Base-by-base conservation (phyloP, 2,888 invertebrate species). In the Erebia epiphron region DNA sequence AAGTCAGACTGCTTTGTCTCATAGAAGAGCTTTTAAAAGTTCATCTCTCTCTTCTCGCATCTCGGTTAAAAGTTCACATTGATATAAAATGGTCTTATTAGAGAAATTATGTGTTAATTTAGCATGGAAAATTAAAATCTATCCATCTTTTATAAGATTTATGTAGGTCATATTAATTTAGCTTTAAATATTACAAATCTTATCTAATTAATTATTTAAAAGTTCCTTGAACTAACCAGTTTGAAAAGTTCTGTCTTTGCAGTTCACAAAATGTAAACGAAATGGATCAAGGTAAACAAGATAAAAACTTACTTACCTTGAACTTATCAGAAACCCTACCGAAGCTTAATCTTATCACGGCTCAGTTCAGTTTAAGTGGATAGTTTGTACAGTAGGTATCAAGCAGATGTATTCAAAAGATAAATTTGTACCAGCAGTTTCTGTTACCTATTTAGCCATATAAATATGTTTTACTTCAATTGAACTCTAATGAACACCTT, bases 281-380 rank as follows among this genome's bases (percentile, higher is more conserved):
- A 57, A 54, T n/a, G 49, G 43, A 64, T 49, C 60, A 70, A n/a
- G 41, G 60, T 67, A 43, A 58, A 67, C 57, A 49, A 52, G 14
- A 49, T 57, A 56, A 26, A 54, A 41, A 70, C 54, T 1, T 21
- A 43, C n/a, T 57, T 16, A 46, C 68, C 70, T 70, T 70, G 70
- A 70, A 63, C 50, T 49, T 67, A 71, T 71, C 67, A 67, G 57
- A 67, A 70, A 67, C 63, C 63, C 43, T 49, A 58, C 67, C 35
- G 35, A 56, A 62, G 56, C 67, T 66, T 62, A 65, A 71, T 71
- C 71, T 71, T 67, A 70, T 70, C 66, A 61, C 54, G 18, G 18
- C 60, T 70, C 46, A 66, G 56, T 67, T 70, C 43, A 60, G 57
- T 65, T 64, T 35, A 52, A 35, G 13, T 52, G 10, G n/a, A 41